phyloP scores from a whole-genome alignment of 2,113 vertebrate genomes.

The Cranoglanis bouderius region DNA sequence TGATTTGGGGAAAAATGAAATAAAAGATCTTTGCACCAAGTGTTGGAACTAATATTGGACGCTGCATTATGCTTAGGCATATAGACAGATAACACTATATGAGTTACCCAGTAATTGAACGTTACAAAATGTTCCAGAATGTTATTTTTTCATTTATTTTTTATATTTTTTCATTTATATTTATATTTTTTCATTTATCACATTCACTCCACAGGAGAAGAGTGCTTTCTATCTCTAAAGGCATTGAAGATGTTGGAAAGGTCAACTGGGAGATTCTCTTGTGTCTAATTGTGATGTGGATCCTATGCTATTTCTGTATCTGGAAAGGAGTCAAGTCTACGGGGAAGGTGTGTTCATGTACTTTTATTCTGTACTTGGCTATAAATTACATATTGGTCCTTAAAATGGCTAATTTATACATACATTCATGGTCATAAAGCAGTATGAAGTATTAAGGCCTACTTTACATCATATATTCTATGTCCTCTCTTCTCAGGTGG shows the following conservation, averaged over 20 bases:
- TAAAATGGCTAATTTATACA: no score
- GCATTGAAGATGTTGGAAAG: conserved; percentile 85
- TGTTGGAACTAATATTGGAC: not conserved
- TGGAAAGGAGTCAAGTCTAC: conserved; percentile 95
- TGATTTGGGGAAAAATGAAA: no score
- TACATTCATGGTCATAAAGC: not conserved
- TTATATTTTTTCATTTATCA: no score
- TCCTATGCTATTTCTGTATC: conserved; percentile 91
- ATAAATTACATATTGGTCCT: not conserved
- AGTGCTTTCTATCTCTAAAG: conserved; percentile 83
- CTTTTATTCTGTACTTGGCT: not conserved
- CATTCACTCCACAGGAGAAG: conserved; percentile 69
- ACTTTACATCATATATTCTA: not conserved
- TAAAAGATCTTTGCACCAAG: no score
- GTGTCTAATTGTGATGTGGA: conserved; percentile 84
- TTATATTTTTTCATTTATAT: no score
- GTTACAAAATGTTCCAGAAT: not conserved
- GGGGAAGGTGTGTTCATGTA: conserved; percentile 79
- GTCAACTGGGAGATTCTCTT: conserved; percentile 86
- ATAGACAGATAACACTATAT: not conserved
- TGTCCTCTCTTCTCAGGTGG: conserved; percentile 62
- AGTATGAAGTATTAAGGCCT: not conserved
- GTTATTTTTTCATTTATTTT: no score
- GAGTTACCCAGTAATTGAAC: no score
- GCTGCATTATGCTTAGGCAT: not conserved